Conservation (phyloP, 1,140 invertebrate genomes). For the Procambarus clarkii region DNA sequence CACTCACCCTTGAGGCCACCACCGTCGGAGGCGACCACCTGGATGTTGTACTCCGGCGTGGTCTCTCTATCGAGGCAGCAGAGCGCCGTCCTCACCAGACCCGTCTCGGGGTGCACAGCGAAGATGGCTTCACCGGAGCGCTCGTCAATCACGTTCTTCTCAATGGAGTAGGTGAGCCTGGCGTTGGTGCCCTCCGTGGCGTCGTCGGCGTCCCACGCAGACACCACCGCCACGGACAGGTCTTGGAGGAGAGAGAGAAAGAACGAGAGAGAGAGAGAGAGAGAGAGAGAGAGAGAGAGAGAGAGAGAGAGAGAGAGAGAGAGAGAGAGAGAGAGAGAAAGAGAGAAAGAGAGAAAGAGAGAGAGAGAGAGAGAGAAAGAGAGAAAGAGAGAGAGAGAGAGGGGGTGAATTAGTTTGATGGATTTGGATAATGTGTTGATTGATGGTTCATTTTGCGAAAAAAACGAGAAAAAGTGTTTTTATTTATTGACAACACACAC, state of each 20-base stretch:
- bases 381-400: neutral
- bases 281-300: neutral
- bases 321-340: conserved; percentile 23
- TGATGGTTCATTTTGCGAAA: too few relatives aligned
- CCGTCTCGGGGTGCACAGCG: conserved; percentile 94
- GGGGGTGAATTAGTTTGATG: neutral
- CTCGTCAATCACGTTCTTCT: conserved; percentile 97
- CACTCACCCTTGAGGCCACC: conserved; percentile 88
- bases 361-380: conserved; percentile 22
- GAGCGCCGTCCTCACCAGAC: conserved; percentile 95
- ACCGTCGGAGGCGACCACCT: conserved; percentile 95
- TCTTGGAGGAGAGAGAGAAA: conserved; percentile 10
- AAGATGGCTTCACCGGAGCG: conserved; percentile 95
- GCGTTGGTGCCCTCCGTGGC: conserved; percentile 94
- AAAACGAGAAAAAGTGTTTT: too few relatives aligned
- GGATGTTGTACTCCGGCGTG: conserved; percentile 97
- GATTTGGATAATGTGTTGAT: neutral
- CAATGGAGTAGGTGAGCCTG: conserved; percentile 92
- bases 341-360: conserved; percentile 25
- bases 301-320: neutral
- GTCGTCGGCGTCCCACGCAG: conserved; percentile 90
- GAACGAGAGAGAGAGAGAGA: too few relatives aligned
- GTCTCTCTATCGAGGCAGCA: conserved; percentile 94
- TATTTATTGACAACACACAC: too few relatives aligned
- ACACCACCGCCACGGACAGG: conserved; percentile 33